Evolutionary conservation across 1,140 invertebrate genomes (phyloP), one percentile per base, ranked within the genome.

Genomic region (Platyscapa corneri): DNA sequence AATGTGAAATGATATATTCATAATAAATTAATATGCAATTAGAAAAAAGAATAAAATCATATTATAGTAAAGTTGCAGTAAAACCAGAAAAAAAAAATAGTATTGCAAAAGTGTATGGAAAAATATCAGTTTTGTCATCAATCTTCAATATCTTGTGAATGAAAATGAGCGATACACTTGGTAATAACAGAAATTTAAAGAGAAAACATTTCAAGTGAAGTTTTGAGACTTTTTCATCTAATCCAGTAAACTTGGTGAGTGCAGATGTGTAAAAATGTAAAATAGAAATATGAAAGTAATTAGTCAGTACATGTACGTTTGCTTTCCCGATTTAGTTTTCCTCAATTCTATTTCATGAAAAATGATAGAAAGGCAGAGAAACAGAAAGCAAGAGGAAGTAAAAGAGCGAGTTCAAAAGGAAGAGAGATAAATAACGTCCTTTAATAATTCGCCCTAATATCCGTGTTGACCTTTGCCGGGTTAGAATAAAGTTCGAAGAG

Each of bases 401-500:
- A n/a, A 27, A 67, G 78, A 46, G 64, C 42, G 75, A 77, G 42
- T 30, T 10, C 46, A 27, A 75, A 16, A 56, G 46, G 56, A 53
- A 37, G 49, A n/a, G 30, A 53, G 49, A 72, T 75, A 46, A 65
- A 64, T 83, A 34, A 76, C 70, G 56, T 60, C 82, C 74, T 83
- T 76, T 53, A 83, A 34, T 56, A 76, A 83, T 80, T 80, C 67
- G 78, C 18, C n/a, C 30, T 23, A 30, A 46, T 53, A 56, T 56
- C 46, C 56, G 56, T 76, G 60, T 34, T 49, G 82, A 76, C n/a
- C 74, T 83, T 53, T 37, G 53, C 32, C 49, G 65, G 65, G 72
- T 79, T 79, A 78, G 75, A 84, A 79, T 79, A 72, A 60, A 84
- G 76, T 42, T n/a, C 56, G 1, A 46, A 39, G 53, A 64, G 82